Base-by-base conservation (phyloP, 2,888 invertebrate species). In the Torymus auratus region DNA sequence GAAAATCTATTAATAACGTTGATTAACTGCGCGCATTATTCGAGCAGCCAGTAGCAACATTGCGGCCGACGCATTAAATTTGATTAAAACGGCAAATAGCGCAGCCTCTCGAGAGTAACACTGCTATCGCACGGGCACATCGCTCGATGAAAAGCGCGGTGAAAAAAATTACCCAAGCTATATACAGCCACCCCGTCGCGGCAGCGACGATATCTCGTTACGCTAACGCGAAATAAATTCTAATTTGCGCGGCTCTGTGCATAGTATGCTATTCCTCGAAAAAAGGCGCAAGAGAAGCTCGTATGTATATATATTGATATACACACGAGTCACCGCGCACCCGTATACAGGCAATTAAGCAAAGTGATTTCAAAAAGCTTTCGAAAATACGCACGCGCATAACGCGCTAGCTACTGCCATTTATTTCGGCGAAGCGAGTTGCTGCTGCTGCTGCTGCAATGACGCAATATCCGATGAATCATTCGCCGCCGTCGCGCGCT, bases 391-490 rank as follows among this genome's bases (percentile, higher is more conserved):
- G 50, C 60, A 58, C 67, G 50, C 60, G 76, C 41, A 41, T 41
- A 41, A 41, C 41, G 41, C 56, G n/a, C 28, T 23, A 14, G 41
- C 20, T 12, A n/a, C 10, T 55, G 15, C 62, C 52, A 68, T 68
- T 69, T 72, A 72, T 78, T 72, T 72, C 52, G 72, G 53, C 52
- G 67, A 7, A 28, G 28, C 28, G 28, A 28, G 28, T 0, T 20
- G 52, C 67, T 12, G 15, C 1, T 20, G 52, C 67, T 12, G 15
- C 52, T 20, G 20, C 41, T 41, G 41, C 68, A 72, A 72, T 77
- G 81, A 81, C 77, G 80, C 60, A 81, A 81, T 41, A 41, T 68
- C 62, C 81, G 69, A 77, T 81, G 81, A 81, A 81, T 81, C 81
- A 77, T 72, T 72, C 56, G 70, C n/a, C 15, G n/a, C 55, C 52